These are phyloP conservation scores for Saccostrea glomerata DNA, from an alignment of 1,140 invertebrate species.

Conservation along the genomic window DNA sequence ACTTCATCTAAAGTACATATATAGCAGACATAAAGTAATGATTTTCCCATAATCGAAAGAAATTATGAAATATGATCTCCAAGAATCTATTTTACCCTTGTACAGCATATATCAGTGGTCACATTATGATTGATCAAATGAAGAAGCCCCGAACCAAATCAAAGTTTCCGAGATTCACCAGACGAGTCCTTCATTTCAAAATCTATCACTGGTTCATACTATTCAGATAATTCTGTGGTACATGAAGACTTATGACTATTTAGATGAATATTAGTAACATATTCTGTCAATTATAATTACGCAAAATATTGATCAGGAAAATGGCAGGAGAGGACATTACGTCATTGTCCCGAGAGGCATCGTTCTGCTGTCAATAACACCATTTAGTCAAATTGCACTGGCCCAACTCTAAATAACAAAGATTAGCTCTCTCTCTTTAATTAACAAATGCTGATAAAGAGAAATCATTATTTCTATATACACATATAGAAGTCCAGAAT, in stretches of 20 bases:
- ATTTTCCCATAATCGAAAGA: not conserved
- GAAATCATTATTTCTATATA: no score
- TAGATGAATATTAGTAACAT: constrained; percentile 13
- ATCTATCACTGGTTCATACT: not conserved
- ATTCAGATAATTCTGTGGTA: not conserved
- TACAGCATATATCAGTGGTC: not conserved
- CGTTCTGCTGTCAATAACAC: not conserved
- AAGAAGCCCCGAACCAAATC: not conserved
- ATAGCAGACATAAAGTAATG: not conserved
- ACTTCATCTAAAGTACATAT: not conserved
- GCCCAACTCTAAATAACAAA: not conserved
- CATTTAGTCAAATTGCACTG: constrained; percentile 35
- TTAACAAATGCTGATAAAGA: not conserved
- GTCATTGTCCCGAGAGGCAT: constrained; percentile 4
- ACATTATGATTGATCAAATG: not conserved
- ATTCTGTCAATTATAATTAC: constrained; percentile 13
- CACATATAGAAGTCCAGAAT: no score
- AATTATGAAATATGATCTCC: not conserved
- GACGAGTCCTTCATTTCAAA: not conserved
- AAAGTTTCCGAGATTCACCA: not conserved
- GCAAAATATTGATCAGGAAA: not conserved
- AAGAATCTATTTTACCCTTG: not conserved
- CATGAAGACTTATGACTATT: not conserved
- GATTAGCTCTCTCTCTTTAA: not conserved
- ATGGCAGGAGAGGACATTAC: not conserved